Percentiles rank a stretch among this genome's conserved stretches.
Evolutionary conservation across 2,888 invertebrate genomes (phyloP).

Genomic region (Pedicia rivosa): DNA sequence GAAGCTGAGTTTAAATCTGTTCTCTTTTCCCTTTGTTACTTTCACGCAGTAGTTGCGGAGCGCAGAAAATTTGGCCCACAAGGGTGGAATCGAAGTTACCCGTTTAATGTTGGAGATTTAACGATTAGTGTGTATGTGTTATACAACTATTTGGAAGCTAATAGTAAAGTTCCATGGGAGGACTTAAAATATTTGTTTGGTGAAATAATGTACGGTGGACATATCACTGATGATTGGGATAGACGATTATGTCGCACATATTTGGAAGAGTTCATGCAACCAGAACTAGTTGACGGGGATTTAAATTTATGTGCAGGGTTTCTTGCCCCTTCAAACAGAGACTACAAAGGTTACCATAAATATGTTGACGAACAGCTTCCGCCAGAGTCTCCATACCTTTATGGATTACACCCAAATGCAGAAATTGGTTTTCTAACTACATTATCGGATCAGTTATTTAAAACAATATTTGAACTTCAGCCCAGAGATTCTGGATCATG

Average conservation of each 20-base stretch:
- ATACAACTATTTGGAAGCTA: constrained; percentile 81
- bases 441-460: constrained; percentile 70
- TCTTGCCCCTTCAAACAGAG: constrained; percentile 72
- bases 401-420: constrained; percentile 87
- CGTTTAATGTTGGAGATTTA: constrained; percentile 71
- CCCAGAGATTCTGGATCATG: constrained; percentile 63
- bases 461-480: constrained; percentile 76
- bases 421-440: constrained; percentile 87
- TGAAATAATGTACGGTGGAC: constrained; percentile 96
- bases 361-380: constrained; percentile 81
- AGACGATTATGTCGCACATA: constrained; percentile 72
- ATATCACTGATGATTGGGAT: constrained; percentile 95
- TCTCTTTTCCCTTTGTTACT: constrained; percentile 80
- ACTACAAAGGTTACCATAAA: constrained; percentile 71
- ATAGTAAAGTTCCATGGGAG: constrained; percentile 81
- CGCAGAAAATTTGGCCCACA: constrained; percentile 59
- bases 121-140: constrained; percentile 85
- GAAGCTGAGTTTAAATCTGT: constrained; percentile 87
- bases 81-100: constrained; percentile 42
- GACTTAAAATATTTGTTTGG: constrained; percentile 88
- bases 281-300: constrained; percentile 77
- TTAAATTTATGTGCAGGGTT: constrained; percentile 68
- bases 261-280: constrained; percentile 73
- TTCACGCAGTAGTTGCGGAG: constrained; percentile 88
- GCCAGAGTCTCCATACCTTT: constrained; percentile 77